Evolutionary conservation across 2,113 vertebrate genomes (phyloP), one percentile per base, ranked within the genome.

Genomic region (Odocoileus virginianus): DNA sequence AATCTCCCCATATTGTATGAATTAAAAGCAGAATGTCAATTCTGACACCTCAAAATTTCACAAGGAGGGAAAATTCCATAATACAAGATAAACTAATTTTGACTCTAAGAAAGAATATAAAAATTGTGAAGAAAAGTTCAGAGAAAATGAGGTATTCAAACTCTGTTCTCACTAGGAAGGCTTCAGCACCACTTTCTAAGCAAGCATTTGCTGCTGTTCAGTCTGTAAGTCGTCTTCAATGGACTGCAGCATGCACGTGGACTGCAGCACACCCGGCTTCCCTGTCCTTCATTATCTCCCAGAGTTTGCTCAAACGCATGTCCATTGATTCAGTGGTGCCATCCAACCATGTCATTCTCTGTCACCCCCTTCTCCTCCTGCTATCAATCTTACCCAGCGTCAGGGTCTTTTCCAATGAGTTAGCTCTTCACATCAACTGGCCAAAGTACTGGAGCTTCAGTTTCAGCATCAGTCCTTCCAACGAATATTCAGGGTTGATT

Each of bases 181-280:
- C 36, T 96, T 94, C 40, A 57, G 71, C 71, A 71, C 6, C 67
- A 84, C n/a, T 90, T 95, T 78, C 94, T 74, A 94, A 88, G 84
- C 85, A 71, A 87, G 52, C 9, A 78, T 1, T 74, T 74, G n/a
- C 23, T 74, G 21, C 40, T 74, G 19, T 74, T 74, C 67, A 74
- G 36, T 6, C n/a, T 21, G 36, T 36, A 36, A 74, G 67, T 74
- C 21, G 5, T 12, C 5, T 40, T 25, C 21, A 40, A 25, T 40
- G 64, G 64, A 40, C 21, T 74, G 36, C 36, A 74, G 67, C 67
- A 23, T 12, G 47, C 36, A 36, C 67, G 40, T 40, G 64, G 64
- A 40, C 21, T 25, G 21, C 21, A 74, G 67, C 67, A 23, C 12
- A 13, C 21, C 36, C 25, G 40, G 67, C 67, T 74, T 74, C 36